These are phyloP conservation scores for Sitophilus oryzae DNA, from an alignment of 1,140 invertebrate genomes.

Conservation along the genomic window DNA sequence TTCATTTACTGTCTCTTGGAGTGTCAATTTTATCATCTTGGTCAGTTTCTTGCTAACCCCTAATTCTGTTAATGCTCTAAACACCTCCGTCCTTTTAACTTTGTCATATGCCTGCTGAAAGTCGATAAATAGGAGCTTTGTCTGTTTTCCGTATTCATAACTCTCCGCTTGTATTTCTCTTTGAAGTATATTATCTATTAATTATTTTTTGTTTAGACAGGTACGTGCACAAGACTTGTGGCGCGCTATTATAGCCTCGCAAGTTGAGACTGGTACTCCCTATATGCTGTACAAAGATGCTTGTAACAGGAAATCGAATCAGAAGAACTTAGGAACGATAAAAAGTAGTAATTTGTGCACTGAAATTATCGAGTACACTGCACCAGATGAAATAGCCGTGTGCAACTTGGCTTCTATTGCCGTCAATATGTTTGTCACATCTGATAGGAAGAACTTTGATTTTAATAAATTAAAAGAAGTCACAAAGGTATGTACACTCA, in stretches of 20 bases:
- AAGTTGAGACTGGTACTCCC: constrained; percentile 97
- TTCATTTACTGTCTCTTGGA: too few species aligned
- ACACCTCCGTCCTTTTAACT: too few species aligned
- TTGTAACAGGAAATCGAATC: constrained; percentile 96
- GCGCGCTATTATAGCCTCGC: constrained; percentile 91
- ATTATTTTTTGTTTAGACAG: constrained; percentile 37
- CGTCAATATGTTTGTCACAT: constrained; percentile 91
- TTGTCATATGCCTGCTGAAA: too few species aligned
- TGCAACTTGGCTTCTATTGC: constrained; percentile 98
- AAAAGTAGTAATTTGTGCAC: constrained; percentile 98
- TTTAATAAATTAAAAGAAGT: constrained; percentile 85
- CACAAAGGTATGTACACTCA: constrained; percentile 42
- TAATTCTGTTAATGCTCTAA: too few species aligned
- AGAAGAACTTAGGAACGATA: constrained; percentile 97
- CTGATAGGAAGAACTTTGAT: constrained; percentile 72
- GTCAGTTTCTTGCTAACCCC: too few species aligned
- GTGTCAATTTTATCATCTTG: too few species aligned
- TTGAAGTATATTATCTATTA: too few species aligned
- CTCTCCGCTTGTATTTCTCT: too few species aligned
- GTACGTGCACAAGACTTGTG: constrained; percentile 86
- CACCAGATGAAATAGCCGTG: constrained; percentile 91
- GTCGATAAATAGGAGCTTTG: too few species aligned
- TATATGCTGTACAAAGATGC: constrained; percentile 98
- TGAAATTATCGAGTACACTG: constrained; percentile 93
- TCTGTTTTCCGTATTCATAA: too few species aligned